Percentiles rank a stretch among this genome's conserved stretches.
Conservation (phyloP, 2,888 invertebrate species). For the Tetrapedia diversipes region DNA sequence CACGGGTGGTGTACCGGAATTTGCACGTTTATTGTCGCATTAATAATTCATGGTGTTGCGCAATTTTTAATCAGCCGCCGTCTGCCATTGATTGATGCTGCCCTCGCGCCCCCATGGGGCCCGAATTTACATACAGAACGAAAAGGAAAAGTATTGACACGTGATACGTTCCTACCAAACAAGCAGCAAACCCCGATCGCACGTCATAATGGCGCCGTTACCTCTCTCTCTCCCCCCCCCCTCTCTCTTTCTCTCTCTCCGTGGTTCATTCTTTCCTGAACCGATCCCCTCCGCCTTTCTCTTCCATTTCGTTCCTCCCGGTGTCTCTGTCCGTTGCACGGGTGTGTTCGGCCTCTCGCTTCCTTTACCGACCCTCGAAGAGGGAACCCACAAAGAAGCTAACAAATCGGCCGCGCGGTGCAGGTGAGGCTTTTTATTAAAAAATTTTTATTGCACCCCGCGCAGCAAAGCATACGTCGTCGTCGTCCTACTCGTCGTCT, state of each 20-base stretch:
- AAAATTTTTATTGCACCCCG: conserved; percentile 71
- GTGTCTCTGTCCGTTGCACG: conserved; percentile 31
- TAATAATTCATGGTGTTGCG: conserved; percentile 80
- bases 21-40: conserved; percentile 80
- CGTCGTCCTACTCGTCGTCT: conserved; percentile 61
- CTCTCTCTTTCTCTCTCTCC: conserved; percentile 47
- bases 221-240: conserved; percentile 58
- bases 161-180: conserved; percentile 70
- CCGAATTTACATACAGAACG: conserved; percentile 80
- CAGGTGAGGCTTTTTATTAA: conserved; percentile 73
- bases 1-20: conserved; percentile 73
- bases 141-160: conserved; percentile 80
- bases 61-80: conserved; percentile 81
- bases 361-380: conserved; percentile 38
- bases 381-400: conserved; percentile 68
- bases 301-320: conserved; percentile 13
- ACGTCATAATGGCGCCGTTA: conserved; percentile 76
- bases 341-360: background rate
- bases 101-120: conserved; percentile 78
- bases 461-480: conserved; percentile 67
- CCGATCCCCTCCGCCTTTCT: conserved; percentile 31
- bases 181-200: conserved; percentile 74
- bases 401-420: conserved; percentile 68
- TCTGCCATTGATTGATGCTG: conserved; percentile 80
- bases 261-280: background rate